A percentile compares a stretch with the other conserved stretches of the same genome.
These are phyloP conservation scores for Poecilus cupreus DNA, from an alignment of 2,888 invertebrate species.

Conservation along the genomic window DNA sequence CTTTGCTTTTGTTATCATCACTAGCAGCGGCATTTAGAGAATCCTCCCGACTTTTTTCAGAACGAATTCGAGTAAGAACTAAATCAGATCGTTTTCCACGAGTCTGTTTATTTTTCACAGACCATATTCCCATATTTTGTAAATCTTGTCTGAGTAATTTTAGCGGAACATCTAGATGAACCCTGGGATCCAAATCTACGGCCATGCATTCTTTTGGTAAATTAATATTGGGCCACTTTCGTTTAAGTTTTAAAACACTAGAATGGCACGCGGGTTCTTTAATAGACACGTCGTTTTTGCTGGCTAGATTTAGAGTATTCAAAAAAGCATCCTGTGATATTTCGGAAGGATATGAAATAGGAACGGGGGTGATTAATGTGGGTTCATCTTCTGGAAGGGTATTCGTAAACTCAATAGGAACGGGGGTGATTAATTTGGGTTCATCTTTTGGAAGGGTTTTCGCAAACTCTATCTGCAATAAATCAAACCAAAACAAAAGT, in stretches of 20 bases:
- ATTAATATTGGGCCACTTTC: constrained; percentile 32
- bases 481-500: background rate
- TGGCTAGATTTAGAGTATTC: constrained; percentile 26
- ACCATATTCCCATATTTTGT: constrained; percentile 28
- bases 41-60: background rate
- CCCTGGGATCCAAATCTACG: constrained; percentile 24
- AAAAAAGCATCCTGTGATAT: constrained; percentile 47
- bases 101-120: constrained; percentile 6
- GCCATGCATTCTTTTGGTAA: background rate
- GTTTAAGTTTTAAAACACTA: constrained; percentile 31
- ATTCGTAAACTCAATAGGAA: background rate
- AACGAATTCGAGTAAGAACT: constrained; percentile 3
- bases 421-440: background rate
- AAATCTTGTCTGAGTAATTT: background rate
- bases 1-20: too few relatives aligned
- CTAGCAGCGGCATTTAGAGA: background rate
- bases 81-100: constrained; percentile 22
- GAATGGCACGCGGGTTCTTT: background rate
- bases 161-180: background rate
- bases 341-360: constrained; percentile 3
- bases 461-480: constrained; percentile 13
- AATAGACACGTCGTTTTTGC: background rate
- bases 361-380: too few relatives aligned
- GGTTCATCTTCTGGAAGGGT: background rate
- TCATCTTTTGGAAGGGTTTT: background rate